These are phyloP conservation scores for Parnassius orleans DNA, from an alignment of 2,888 invertebrate species.

Conservation along the genomic window DNA sequence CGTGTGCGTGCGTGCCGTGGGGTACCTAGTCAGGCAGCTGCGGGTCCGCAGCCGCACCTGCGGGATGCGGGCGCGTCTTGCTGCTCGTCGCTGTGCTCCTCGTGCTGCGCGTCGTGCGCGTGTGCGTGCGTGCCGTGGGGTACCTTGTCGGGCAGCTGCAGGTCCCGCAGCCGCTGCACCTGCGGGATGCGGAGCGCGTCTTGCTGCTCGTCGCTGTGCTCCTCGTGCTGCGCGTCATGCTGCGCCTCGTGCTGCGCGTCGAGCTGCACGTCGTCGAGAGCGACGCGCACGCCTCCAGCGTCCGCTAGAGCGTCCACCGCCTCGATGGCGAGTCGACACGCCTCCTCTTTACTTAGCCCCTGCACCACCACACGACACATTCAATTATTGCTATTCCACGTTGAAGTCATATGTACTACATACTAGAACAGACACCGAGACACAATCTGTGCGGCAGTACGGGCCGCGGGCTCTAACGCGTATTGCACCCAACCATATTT, in stretches of 20 bases:
- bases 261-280: slow-evolving; percentile 34
- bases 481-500: too few relatives aligned
- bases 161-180: slow-evolving; percentile 51
- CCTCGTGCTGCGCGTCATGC: slow-evolving; percentile 21
- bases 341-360: slow-evolving; percentile 71
- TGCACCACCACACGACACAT: slow-evolving; percentile 29
- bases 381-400: neutral
- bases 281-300: slow-evolving; percentile 25
- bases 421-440: too few relatives aligned
- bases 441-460: too few relatives aligned
- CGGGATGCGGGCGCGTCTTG: slow-evolving; percentile 32
- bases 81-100: slow-evolving; percentile 20
- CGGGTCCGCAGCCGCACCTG: slow-evolving; percentile 52
- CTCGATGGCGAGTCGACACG: slow-evolving; percentile 63
- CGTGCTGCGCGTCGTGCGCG: slow-evolving; percentile 28
- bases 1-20: too few relatives aligned
- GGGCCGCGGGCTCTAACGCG: too few relatives aligned
- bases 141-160: slow-evolving; percentile 61
- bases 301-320: slow-evolving; percentile 52
- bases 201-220: slow-evolving; percentile 19
- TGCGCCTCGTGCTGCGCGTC: slow-evolving; percentile 36
- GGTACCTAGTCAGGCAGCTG: slow-evolving; percentile 58
- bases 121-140: neutral
- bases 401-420: too few relatives aligned
- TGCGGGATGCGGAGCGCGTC: slow-evolving; percentile 34